A percentile compares a stretch with the other conserved stretches of the same genome.
Evolutionary conservation across 2,888 invertebrate genomes (phyloP).

Genomic region (Eustalomyia histrio): DNA sequence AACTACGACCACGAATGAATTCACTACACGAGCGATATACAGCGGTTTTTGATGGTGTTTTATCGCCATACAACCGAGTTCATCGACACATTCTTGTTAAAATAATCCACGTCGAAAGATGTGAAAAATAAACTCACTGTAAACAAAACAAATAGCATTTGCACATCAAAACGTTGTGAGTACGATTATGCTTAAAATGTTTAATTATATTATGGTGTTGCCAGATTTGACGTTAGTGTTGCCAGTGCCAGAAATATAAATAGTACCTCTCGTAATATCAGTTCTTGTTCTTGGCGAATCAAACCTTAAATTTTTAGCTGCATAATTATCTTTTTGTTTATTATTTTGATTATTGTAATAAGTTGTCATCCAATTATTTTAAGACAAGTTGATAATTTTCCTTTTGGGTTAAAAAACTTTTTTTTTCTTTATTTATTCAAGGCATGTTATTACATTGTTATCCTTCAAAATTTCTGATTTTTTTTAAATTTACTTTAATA

Average conservation of each 20-base stretch:
- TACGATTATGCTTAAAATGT: conserved; percentile 7
- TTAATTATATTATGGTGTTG: neutral
- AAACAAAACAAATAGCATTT: conserved; percentile 18
- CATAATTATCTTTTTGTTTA: too few relatives aligned
- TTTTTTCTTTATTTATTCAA: too few relatives aligned
- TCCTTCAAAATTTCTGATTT: too few relatives aligned
- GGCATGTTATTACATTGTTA: too few relatives aligned
- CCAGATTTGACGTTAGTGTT: conserved; percentile 10
- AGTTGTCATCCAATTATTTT: too few relatives aligned
- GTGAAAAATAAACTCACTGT: conserved; percentile 5
- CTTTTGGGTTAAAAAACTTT: too few relatives aligned
- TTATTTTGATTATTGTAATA: too few relatives aligned
- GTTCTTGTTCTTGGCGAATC: too few relatives aligned
- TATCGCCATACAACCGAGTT: conserved; percentile 14
- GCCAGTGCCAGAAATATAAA: neutral
- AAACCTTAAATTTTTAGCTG: too few relatives aligned
- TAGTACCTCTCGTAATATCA: too few relatives aligned
- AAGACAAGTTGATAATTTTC: too few relatives aligned
- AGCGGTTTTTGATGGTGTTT: conserved; percentile 13
- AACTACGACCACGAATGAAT: conserved; percentile 6
- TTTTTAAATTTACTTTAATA: too few relatives aligned
- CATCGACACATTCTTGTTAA: conserved; percentile 15
- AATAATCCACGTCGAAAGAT: conserved; percentile 12
- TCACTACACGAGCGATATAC: neutral
- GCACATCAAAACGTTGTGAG: conserved; percentile 8